These are phyloP conservation scores for Gnatocerus cornutus DNA, from an alignment of 2,888 invertebrate genomes.

Conservation along the genomic window DNA sequence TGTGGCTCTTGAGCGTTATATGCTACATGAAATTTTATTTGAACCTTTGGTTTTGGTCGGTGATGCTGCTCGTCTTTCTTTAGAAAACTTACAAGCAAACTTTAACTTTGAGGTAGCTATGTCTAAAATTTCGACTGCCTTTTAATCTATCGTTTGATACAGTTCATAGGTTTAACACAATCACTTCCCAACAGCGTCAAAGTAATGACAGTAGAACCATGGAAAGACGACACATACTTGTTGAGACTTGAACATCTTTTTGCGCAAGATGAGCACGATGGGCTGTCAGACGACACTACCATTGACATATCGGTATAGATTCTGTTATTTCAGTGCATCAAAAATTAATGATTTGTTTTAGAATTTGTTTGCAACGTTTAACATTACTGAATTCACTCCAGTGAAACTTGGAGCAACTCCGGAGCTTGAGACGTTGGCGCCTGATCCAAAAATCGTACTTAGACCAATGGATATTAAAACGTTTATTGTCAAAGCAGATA, in stretches of 20 bases:
- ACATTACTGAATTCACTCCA: constrained; percentile 66
- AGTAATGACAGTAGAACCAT: constrained; percentile 86
- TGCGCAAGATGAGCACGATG: constrained; percentile 78
- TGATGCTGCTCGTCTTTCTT: constrained; percentile 17
- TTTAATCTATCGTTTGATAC: constrained; percentile 13
- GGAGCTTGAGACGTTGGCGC: not conserved
- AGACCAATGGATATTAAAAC: constrained; percentile 85
- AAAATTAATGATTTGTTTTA: constrained; percentile 19
- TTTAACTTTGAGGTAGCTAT: constrained; percentile 27
- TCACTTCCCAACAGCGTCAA: constrained; percentile 81
- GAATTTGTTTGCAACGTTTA: constrained; percentile 54
- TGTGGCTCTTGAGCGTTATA: constrained; percentile 69
- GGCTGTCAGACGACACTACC: too few relatives aligned
- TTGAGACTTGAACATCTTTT: constrained; percentile 86
- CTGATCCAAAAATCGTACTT: constrained; percentile 71
- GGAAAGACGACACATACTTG: constrained; percentile 76
- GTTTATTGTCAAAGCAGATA: constrained; percentile 72
- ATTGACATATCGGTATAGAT: constrained; percentile 73
- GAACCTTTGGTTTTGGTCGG: constrained; percentile 67
- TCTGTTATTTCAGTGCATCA: not conserved
- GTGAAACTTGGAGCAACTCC: constrained; percentile 69
- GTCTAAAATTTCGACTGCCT: not conserved
- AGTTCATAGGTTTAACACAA: constrained; percentile 74
- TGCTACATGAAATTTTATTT: constrained; percentile 74
- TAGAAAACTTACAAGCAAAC: constrained; percentile 11